Conservation (phyloP, 2,888 invertebrate species). For the Tipula lateralis region DNA sequence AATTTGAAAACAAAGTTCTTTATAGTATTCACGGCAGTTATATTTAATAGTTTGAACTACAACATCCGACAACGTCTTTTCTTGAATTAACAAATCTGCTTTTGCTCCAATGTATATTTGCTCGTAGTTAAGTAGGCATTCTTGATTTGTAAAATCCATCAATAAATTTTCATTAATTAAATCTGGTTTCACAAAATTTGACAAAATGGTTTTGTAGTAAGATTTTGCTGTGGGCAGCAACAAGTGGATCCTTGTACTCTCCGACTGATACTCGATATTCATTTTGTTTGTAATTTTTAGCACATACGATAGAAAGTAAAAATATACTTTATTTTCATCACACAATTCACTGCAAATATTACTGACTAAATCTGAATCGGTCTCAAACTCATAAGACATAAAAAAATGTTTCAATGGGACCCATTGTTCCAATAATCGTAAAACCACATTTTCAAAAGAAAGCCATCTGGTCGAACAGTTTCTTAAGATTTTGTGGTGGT, state of each 20-base stretch:
- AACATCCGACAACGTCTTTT: not conserved
- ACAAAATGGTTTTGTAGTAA: not conserved
- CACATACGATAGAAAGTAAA: constrained; percentile 1
- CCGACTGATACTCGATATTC: not conserved
- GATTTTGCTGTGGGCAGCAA: not conserved
- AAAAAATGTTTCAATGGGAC: not conserved
- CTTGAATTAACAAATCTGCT: not conserved
- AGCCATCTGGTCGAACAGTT: not conserved
- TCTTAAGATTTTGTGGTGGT: not conserved
- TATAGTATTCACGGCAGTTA: not conserved
- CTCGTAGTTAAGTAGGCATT: too few relatives aligned
- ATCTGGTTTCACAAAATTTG: not conserved
- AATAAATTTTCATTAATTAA: not conserved
- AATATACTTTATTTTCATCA: not conserved
- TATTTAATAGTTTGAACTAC: not conserved
- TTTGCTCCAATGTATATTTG: too few relatives aligned
- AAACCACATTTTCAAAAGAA: not conserved
- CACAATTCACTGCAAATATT: not conserved
- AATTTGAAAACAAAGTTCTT: not conserved
- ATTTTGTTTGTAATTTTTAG: constrained; percentile 29
- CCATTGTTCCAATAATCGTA: not conserved
- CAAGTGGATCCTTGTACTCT: too few relatives aligned
- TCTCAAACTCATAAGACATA: not conserved
- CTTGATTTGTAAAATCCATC: not conserved
- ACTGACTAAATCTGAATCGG: not conserved